Base-by-base conservation (phyloP, 2,113 vertebrate genomes). In the Xyrauchen texanus region DNA sequence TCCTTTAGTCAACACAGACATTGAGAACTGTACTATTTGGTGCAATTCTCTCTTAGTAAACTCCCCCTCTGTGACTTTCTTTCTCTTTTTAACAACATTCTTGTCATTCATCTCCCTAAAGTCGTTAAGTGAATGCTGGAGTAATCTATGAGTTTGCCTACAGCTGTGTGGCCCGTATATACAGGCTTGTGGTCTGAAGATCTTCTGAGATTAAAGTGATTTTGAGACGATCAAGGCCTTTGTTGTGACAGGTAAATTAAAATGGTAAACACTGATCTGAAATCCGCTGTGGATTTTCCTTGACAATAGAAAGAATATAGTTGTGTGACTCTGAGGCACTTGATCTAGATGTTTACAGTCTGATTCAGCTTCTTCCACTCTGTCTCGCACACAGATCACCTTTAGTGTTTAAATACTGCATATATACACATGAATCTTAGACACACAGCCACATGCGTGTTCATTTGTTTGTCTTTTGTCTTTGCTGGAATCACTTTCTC, bases 151-250 rank as follows among this genome's bases (percentile, higher is more conserved):
- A 45, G 52, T 68, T 77, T 62, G 55, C 68, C 62, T 77, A 15
- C 45, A 61, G 73, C 73, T 71, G 21, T 42, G 53, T 44, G 12
- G 34, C 34, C 49, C 0, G 47, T 63, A 44, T 69, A 8, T 61
- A 57, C 77, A 34, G 52, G 77, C 21, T 52, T 68, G 55, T 5
- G 46, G 21, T 45, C 34, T 10, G 5, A 76, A 76, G 74, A 76
- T 76, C 61, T 62, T 63, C 2, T n/a, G 21, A 76, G 62, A 65
- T 55, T 66, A 65, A 53, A 65, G 51, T 63, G 72, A 61, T 58
- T 15, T 60, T 34, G 44, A 45, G 9, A 73, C 47, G 81, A 71
- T 76, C 73, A 89, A 86, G 74, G 86, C 73, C 84, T 82, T 66
- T 83, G 81, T 82, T 64, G 69, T 76, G 55, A 82, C 68, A 82